Evolutionary conservation across 2,888 invertebrate species (phyloP).

Genomic region (Brenthis ino): DNA sequence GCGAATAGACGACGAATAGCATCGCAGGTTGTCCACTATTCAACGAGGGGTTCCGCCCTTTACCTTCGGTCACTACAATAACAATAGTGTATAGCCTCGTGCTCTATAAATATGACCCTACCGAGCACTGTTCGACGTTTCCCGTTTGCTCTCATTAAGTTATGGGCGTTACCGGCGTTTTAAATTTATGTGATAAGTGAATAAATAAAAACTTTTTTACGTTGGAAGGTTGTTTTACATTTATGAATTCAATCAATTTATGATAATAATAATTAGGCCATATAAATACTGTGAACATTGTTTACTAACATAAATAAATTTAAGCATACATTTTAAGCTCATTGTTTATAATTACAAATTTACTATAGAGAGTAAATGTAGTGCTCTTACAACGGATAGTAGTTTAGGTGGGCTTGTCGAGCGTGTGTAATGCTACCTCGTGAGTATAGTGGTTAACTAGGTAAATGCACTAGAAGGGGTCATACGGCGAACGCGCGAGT

Average conservation of each 20-base stretch:
- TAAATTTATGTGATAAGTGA: slow-evolving; percentile 4
- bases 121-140: slow-evolving; percentile 12
- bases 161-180: slow-evolving; percentile 15
- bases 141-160: slow-evolving; percentile 6
- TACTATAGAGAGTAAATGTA: background rate
- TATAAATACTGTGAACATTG: background rate
- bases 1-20: slow-evolving; percentile 3
- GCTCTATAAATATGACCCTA: slow-evolving; percentile 20
- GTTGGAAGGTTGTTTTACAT: too few species aligned
- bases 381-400: background rate
- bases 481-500: slow-evolving; percentile 48
- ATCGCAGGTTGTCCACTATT: slow-evolving; percentile 9
- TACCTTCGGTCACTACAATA: slow-evolving; percentile 17
- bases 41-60: slow-evolving; percentile 16
- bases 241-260: too few species aligned
- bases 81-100: slow-evolving; percentile 17
- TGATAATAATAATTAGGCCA: too few species aligned
- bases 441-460: slow-evolving; percentile 39
- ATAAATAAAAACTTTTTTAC: background rate
- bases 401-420: background rate
- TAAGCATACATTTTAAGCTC: background rate
- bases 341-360: background rate
- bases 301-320: background rate
- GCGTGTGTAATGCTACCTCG: slow-evolving; percentile 7
- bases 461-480: slow-evolving; percentile 53